phyloP scores from a whole-genome alignment of 2,113 vertebrate species.

The Sterrhoptilus dennistouni region DNA sequence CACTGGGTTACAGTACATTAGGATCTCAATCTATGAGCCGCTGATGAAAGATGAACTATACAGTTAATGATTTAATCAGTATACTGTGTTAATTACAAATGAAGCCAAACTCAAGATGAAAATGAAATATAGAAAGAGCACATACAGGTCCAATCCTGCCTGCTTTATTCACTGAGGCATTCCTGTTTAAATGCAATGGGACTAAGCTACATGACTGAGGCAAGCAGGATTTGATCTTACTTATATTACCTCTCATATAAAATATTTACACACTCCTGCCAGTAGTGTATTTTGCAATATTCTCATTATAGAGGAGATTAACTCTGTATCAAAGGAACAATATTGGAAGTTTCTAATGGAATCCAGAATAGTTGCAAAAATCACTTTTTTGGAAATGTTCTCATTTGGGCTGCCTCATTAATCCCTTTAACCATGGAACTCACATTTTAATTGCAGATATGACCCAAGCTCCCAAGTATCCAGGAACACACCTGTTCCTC shows the following conservation, averaged over 20 bases:
- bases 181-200: neutral
- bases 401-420: neutral
- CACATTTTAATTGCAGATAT: neutral
- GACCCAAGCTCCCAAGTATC: neutral
- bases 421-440: neutral
- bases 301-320: constrained; percentile 10
- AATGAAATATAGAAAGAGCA: constrained; percentile 8
- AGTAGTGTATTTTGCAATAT: neutral
- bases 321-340: neutral
- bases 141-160: neutral
- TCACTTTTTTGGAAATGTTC: neutral
- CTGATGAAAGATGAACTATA: constrained; percentile 27
- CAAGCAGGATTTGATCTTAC: neutral
- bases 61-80: constrained; percentile 53
- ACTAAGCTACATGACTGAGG: neutral
- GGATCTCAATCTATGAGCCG: constrained; percentile 23
- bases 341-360: neutral
- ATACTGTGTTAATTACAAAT: constrained; percentile 48
- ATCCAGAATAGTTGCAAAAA: neutral
- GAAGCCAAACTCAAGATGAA: constrained; percentile 19
- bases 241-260: neutral
- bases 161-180: neutral
- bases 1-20: constrained; percentile 34
- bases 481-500: neutral
- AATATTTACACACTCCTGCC: neutral